Evolutionary conservation across 2,888 invertebrate genomes (phyloP).

Genomic region (Xanthia icteritia): DNA sequence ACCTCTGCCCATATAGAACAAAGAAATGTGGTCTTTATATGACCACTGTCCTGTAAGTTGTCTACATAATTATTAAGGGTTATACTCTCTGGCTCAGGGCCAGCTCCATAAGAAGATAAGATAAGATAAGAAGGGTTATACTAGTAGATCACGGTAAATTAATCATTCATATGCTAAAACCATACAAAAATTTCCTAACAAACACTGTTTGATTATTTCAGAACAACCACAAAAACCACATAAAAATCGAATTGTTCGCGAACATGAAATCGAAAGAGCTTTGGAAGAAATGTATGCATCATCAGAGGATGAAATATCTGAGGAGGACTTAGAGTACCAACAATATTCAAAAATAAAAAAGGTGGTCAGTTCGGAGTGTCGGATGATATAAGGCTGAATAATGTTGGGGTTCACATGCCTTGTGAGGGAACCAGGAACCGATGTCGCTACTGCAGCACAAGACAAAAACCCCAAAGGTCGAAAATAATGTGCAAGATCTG

Average conservation of each 20-base stretch:
- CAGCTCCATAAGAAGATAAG: too few species aligned
- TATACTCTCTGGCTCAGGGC: too few species aligned
- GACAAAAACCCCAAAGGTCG: conserved; percentile 30
- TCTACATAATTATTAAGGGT: conserved; percentile 7
- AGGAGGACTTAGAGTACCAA: conserved; percentile 9
- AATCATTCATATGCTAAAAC: too few species aligned
- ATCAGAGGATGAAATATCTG: too few species aligned
- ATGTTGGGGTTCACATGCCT: conserved; percentile 45
- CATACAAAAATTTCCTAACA: too few species aligned
- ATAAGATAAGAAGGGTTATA: too few species aligned
- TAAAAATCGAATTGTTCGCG: too few species aligned
- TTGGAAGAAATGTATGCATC: too few species aligned
- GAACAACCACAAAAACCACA: too few species aligned
- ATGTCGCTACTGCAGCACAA: conserved; percentile 47
- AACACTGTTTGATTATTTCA: too few species aligned
- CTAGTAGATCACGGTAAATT: too few species aligned
- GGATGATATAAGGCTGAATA: conserved; percentile 29
- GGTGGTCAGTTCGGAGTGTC: conserved; percentile 37
- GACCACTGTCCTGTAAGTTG: conserved; percentile 2
- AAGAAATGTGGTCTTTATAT: neutral
- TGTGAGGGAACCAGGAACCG: conserved; percentile 20
- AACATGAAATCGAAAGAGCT: too few species aligned
- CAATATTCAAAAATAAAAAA: conserved; percentile 36
- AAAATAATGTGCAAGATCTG: conserved; percentile 34
- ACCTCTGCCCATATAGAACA: neutral